Percentiles rank a stretch among this genome's conserved stretches.
Conservation (phyloP, 2,797 vertebrate species). For the Gorsachius magnificus region DNA sequence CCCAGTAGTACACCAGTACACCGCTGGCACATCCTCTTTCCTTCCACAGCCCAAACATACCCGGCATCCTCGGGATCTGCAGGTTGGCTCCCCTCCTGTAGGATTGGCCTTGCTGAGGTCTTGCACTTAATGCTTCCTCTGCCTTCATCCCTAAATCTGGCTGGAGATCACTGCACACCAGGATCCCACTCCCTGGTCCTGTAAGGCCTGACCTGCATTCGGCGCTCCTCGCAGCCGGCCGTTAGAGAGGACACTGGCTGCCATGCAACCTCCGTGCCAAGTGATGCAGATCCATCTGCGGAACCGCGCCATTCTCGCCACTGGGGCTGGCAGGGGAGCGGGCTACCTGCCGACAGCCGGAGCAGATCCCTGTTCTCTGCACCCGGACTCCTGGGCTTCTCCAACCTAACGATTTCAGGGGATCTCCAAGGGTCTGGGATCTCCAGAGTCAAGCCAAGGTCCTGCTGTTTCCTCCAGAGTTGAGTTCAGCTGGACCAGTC, state of each 20-base stretch:
- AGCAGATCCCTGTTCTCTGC: neutral
- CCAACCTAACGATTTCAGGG: neutral
- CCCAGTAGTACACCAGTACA: neutral
- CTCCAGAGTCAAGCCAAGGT: neutral
- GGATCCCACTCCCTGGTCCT: neutral
- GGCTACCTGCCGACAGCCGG: rapidly evolving
- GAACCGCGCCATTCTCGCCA: neutral
- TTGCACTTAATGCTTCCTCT: neutral
- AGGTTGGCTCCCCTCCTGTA: neutral
- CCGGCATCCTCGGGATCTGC: neutral
- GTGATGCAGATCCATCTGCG: neutral
- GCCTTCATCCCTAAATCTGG: neutral
- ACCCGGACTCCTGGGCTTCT: neutral
- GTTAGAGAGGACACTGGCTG: neutral
- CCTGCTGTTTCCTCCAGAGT: neutral
- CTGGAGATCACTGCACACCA: neutral
- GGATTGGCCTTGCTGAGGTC: neutral
- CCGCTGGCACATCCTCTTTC: neutral
- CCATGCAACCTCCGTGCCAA: neutral
- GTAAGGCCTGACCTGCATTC: neutral
- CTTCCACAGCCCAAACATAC: neutral
- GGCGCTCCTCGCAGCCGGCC: neutral
- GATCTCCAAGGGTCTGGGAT: neutral
- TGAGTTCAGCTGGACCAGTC: neutral
- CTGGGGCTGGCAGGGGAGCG: neutral